Conservation (phyloP, 2,113 vertebrate species). For the Aegotheles bennettii region DNA sequence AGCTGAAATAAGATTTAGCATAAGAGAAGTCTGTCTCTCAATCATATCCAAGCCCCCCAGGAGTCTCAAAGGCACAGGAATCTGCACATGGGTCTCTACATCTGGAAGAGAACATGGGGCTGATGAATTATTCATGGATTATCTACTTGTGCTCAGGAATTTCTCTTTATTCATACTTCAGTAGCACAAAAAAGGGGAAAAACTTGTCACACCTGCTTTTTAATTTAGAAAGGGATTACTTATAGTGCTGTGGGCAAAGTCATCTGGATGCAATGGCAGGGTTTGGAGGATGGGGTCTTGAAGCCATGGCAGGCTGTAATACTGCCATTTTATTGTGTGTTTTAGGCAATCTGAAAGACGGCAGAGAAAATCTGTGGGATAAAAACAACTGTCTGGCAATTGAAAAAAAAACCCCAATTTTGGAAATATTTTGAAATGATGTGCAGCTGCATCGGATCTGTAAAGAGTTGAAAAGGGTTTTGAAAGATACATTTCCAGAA, state of each 20-base stretch:
- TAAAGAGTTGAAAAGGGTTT: background rate
- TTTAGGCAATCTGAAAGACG: background rate
- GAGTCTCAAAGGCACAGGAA: conserved; percentile 18
- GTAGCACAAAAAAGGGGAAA: background rate
- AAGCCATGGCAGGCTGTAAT: background rate
- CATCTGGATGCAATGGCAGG: background rate
- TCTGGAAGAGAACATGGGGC: conserved; percentile 48
- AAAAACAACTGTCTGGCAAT: background rate
- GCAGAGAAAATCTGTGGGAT: background rate
- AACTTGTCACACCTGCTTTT: conserved; percentile 53
- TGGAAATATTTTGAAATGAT: background rate
- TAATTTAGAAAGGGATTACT: conserved; percentile 58
- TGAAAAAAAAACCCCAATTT: background rate
- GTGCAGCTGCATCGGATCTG: background rate
- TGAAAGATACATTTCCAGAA: background rate
- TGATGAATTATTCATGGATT: conserved; percentile 64
- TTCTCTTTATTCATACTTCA: conserved; percentile 49
- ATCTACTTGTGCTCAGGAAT: conserved; percentile 48
- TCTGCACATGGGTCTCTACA: conserved; percentile 5
- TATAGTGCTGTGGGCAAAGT: conserved; percentile 16
- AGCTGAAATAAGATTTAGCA: background rate
- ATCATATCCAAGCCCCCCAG: background rate
- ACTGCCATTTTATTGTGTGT: background rate
- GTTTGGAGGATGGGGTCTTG: background rate
- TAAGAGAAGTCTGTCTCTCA: background rate